Conservation (phyloP, 2,888 invertebrate species). For the Diploptera punctata region DNA sequence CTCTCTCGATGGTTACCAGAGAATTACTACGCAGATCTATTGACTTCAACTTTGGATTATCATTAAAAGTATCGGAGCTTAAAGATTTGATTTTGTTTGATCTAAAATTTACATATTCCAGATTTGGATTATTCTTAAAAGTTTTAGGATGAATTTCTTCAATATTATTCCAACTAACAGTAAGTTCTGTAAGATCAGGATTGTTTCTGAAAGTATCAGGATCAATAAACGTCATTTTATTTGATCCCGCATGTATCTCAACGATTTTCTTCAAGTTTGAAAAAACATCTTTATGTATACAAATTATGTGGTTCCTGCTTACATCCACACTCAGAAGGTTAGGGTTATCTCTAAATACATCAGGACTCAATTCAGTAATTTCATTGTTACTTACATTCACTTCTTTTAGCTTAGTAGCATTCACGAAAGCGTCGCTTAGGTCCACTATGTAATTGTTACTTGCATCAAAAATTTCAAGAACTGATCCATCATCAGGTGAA, state of each 20-base stretch:
- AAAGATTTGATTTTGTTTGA: neutral
- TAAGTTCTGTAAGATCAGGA: slow-evolving; percentile 10
- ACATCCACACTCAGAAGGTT: neutral
- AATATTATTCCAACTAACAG: slow-evolving; percentile 22
- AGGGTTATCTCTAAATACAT: neutral
- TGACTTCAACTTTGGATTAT: neutral
- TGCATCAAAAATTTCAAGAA: slow-evolving; percentile 7
- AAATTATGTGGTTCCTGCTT: slow-evolving; percentile 3
- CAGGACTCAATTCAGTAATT: neutral
- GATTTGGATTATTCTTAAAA: neutral
- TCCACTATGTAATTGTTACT: slow-evolving; percentile 7
- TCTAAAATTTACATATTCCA: neutral
- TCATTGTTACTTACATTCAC: slow-evolving; percentile 7
- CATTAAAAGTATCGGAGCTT: neutral
- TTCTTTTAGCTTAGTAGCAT: neutral
- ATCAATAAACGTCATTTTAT: slow-evolving; percentile 8
- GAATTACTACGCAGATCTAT: slow-evolving; percentile 14
- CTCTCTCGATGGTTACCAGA: neutral
- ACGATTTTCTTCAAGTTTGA: neutral
- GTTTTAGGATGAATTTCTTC: neutral
- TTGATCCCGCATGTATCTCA: neutral
- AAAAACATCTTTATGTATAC: neutral
- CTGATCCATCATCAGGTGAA: neutral
- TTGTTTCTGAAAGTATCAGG: slow-evolving; percentile 15
- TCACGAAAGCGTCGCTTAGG: neutral